These are phyloP conservation scores for Planiliza haematocheilus DNA, from an alignment of 2,113 vertebrate species.

Conservation along the genomic window DNA sequence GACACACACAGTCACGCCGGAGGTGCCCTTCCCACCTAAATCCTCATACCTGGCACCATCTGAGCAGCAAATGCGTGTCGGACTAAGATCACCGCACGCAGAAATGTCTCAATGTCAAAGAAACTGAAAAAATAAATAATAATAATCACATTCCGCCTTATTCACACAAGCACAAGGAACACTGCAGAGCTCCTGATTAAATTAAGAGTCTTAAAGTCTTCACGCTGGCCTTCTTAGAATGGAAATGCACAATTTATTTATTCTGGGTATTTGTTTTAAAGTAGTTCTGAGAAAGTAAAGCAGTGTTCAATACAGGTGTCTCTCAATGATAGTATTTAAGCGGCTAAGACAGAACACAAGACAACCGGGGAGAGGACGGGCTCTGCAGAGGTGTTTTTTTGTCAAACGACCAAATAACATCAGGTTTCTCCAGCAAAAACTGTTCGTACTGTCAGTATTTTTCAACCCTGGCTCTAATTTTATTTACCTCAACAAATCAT, in stretches of 20 bases:
- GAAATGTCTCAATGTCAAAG: slow-evolving; percentile 36
- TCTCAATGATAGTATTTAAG: background rate
- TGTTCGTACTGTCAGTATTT: too few relatives aligned
- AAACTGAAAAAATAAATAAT: slow-evolving; percentile 14
- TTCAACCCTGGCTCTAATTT: too few relatives aligned
- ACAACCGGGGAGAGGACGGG: background rate
- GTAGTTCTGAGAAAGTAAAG: background rate
- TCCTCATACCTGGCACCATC: slow-evolving; percentile 70
- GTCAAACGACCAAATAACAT: too few relatives aligned
- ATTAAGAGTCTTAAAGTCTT: background rate
- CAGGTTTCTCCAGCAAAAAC: too few relatives aligned
- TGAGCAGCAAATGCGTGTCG: slow-evolving; percentile 34
- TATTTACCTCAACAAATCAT: background rate
- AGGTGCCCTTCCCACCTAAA: slow-evolving; percentile 74
- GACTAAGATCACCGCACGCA: slow-evolving; percentile 27
- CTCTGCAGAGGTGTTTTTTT: too few relatives aligned
- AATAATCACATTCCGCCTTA: background rate
- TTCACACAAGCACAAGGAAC: background rate
- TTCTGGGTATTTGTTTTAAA: background rate
- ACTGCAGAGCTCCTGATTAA: background rate
- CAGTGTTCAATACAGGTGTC: background rate
- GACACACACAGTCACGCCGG: slow-evolving; percentile 43
- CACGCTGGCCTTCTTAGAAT: background rate
- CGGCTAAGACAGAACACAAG: background rate
- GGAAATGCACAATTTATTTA: background rate